Base-by-base conservation (phyloP, 1,140 invertebrate genomes). In the Cephus cinctus region DNA sequence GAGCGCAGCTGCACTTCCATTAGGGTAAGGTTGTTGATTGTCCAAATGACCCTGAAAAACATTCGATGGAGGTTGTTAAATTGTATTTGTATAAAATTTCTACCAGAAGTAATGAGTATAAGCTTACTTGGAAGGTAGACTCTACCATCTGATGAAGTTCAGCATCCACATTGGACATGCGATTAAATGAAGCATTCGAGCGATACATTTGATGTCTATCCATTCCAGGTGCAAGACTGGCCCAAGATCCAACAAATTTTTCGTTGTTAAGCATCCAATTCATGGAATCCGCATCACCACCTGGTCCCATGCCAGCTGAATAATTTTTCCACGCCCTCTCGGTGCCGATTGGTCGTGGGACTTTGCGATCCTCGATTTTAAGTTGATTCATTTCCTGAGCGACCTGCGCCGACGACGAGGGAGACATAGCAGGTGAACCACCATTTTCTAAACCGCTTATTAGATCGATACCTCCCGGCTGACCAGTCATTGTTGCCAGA, bases 261-360 rank as follows among this genome's bases (percentile, higher is more conserved):
- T 80, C 78, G 36, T 69, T 76, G 30, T 77, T 79, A 47, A 82
- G 67, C 73, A 84, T 81, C 78, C 83, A 83, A 60, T 80, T 81
- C 38, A 80, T 81, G 0, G 68, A 65, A 53, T 82, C 81, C 25
- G 75, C 65, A 43, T 78, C 67, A 11, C 71, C 74, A 15, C 65
- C 65, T 1, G 63, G 67, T 18, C 67, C 70, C 45, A 69, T 65
- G 0, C 59, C 56, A 5, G 55, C 50, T 4, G 49, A 51, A 25
- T 75, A 75, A 68, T 78, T 80, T 41, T 87, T 88, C 80, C 85
- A 85, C 5, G 85, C 83, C 59, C 86, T 78, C 67, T 88, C 86
- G 0, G 84, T 89, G 56, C 88, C 88, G 59, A 90, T 90, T 14
- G 88, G 87, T 5, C 86, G 81, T 20, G 86, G 86, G 54, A 83